These are phyloP conservation scores for Synodontis membranacea DNA, from an alignment of 2,113 vertebrate species.

Conservation along the genomic window DNA sequence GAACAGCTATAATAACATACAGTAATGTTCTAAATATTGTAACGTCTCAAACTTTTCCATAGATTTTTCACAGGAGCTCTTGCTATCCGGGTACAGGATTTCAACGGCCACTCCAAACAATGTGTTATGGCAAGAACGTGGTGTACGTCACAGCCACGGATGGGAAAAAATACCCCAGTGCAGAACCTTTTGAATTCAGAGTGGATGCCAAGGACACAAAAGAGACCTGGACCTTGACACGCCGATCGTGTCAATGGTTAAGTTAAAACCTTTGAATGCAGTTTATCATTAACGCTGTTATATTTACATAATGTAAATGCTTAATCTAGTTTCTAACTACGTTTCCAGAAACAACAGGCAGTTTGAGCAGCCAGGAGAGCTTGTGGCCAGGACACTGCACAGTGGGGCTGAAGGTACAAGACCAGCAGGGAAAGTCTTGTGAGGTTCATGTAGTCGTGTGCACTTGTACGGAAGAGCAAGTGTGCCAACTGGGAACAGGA, in stretches of 20 bases:
- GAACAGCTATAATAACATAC: no score
- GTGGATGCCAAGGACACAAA: conserved; percentile 66
- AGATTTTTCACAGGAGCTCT: conserved; percentile 68
- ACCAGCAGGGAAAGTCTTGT: conserved; percentile 73
- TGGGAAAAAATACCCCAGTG: conserved; percentile 75
- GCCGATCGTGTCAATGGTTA: conserved; percentile 79
- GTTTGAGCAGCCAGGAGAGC: conserved; percentile 60
- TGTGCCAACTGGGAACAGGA: conserved; percentile 65
- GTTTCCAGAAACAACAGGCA: conserved; percentile 62
- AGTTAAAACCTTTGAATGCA: conserved; percentile 6
- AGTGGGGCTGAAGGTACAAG: conserved; percentile 64
- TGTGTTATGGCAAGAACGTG: conserved; percentile 71
- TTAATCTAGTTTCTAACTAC: neutral
- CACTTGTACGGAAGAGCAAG: conserved; percentile 53
- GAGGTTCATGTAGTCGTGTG: conserved; percentile 64
- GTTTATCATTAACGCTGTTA: neutral
- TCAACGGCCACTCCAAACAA: conserved; percentile 75
- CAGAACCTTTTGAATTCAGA: conserved; percentile 79
- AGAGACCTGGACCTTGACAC: conserved; percentile 77
- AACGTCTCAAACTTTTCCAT: neutral
- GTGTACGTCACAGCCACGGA: conserved; percentile 81
- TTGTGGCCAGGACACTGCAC: conserved; percentile 71
- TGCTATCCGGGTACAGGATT: conserved; percentile 73
- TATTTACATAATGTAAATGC: neutral
- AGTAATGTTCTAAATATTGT: neutral